Evolutionary conservation across 2,888 invertebrate species (phyloP), one percentile per base, ranked within the genome.

Genomic region (Rugalucina vietnamica): DNA sequence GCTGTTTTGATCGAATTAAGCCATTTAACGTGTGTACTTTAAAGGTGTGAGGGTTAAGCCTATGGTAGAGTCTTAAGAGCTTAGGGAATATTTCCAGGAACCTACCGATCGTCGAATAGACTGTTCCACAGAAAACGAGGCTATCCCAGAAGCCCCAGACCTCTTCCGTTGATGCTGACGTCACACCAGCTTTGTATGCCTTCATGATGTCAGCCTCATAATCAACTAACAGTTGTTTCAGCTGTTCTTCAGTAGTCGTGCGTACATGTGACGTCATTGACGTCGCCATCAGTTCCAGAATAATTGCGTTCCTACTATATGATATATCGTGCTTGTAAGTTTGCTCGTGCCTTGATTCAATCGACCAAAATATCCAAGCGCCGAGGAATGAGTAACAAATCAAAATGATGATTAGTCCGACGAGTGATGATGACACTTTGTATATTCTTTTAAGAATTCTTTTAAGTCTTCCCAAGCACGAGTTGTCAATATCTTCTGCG

Each of bases 311-410:
- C 54, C 89, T 81, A 24, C 79, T 97, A 91, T 97, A 96, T 91
- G 98, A 97, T 69, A 98, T 97, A 12, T 97, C 97, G 93, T 98
- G 98, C 95, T 98, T 98, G 95, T 97, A 98, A 86, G 97, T 97
- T 85, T 97, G 96, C 93, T 98, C 98, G 91, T 97, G 97, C 1
- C 97, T 96, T 3, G 98, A 98, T 94, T 98, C 98, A 32, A 98
- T 95, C 76, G 97, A 96, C 91, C 96, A 96, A 94, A 98, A 98
- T 43, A 98, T 95, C 71, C 96, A 95, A 0, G 98, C 98, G 37
- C 98, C 98, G 39, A 97, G 96, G 82, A 97, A 95, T 91, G 97
- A 98, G 95, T 98, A 98, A 77, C 97, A 94, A 78, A 97, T 95
- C 84, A 98, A 96, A 90, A 98, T 96, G 90, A 97, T 94, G 91